Conservation (phyloP, 2,113 vertebrate genomes). For the Xenotilapia longispinis region DNA sequence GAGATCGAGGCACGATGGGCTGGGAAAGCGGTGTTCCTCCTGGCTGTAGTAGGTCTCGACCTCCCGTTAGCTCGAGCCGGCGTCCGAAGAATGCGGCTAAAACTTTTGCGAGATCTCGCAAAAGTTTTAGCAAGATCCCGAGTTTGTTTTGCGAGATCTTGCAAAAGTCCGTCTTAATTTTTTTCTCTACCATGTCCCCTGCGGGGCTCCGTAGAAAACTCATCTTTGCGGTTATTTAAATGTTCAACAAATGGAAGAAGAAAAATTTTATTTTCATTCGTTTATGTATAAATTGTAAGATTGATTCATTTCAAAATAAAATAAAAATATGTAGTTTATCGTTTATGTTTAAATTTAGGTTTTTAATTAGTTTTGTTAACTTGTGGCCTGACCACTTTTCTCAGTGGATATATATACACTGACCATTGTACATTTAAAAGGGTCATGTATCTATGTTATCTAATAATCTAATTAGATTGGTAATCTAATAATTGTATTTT, state of each 20-base stretch:
- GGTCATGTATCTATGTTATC: fast-evolving
- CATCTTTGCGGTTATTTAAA: fast-evolving
- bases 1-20: no score
- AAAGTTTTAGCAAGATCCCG: no score
- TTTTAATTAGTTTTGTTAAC: neutral
- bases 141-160: no score
- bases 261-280: neutral
- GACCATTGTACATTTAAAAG: fast-evolving
- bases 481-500: neutral
- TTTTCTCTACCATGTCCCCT: no score
- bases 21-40: no score
- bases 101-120: no score
- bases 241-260: fast-evolving
- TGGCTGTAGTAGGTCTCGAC: no score
- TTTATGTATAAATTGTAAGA: neutral
- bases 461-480: neutral
- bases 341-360: neutral
- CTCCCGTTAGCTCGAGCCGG: no score
- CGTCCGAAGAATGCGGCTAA: no score
- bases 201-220: neutral
- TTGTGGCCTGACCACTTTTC: fast-evolving
- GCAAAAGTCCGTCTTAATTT: no score
- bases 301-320: neutral
- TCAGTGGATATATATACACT: neutral
- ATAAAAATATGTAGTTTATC: fast-evolving